phyloP scores from a whole-genome alignment of 2,888 invertebrate species.

The Lepas anatifera region DNA sequence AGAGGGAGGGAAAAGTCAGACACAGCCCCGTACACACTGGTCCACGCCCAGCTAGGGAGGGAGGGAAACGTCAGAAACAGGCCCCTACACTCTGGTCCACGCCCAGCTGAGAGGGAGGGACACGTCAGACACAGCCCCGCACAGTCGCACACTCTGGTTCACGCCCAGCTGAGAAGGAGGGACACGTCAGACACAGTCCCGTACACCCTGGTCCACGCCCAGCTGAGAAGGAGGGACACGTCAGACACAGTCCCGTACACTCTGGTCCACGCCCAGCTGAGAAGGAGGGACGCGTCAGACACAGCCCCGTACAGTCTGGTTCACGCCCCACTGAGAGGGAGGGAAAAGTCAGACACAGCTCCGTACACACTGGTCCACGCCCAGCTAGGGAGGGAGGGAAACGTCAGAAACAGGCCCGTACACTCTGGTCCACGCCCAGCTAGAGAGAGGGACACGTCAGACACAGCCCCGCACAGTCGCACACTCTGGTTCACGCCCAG shows the following conservation, averaged over 20 bases:
- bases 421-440: constrained; percentile 71
- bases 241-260: too few relatives aligned
- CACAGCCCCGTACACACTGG: constrained; percentile 52
- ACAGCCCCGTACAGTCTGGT: constrained; percentile 60
- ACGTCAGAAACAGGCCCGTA: too few relatives aligned
- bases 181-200: too few relatives aligned
- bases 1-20: constrained; percentile 27
- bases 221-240: too few relatives aligned
- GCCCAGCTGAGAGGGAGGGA: constrained; percentile 64
- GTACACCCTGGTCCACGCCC: constrained; percentile 66
- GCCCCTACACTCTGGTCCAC: constrained; percentile 68
- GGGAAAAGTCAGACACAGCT: too few relatives aligned
- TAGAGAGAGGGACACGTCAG: too few relatives aligned
- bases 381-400: too few relatives aligned
- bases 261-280: constrained; percentile 70
- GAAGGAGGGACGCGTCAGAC: too few relatives aligned
- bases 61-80: constrained; percentile 27
- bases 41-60: constrained; percentile 63
- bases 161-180: constrained; percentile 67
- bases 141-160: constrained; percentile 61
- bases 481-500: constrained; percentile 70
- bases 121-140: too few relatives aligned
- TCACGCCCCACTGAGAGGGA: constrained; percentile 70
- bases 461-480: constrained; percentile 45
- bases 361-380: constrained; percentile 66